Base-by-base conservation (phyloP, 2,113 vertebrate species). In the Meleagris gallopavo region DNA sequence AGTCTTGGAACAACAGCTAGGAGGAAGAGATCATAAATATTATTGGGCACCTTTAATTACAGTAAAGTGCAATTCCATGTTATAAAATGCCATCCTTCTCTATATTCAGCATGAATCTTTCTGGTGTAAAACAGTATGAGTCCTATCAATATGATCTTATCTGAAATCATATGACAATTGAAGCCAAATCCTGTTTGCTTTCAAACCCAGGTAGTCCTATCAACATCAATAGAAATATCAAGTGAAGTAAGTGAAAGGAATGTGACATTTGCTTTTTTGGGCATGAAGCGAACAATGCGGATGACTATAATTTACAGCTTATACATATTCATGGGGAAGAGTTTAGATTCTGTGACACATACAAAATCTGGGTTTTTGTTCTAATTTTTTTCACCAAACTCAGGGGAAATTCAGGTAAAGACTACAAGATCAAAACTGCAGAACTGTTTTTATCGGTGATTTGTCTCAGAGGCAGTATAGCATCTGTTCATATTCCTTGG, bases 31-130 rank as follows among this genome's bases (percentile, higher is more conserved):
- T 94, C 87, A 84, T 97, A 96, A 97, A 96, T 74, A 67, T 94
- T 95, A 91, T 61, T 97, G 95, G 93, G 75, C 89, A 88, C 86
- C 95, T 97, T 92, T 98, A 97, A 97, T 97, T 96, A 96, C 80
- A 94, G 83, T 91, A 86, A 97, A 95, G 89, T 92, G 72, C 91
- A 95, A 82, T 86, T 91, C 17, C 81, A 92, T 69, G 58, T 94
- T 96, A 76, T 88, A 79, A 75, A 87, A 64, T 67, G 24, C 55
- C 62, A 20, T 83, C 38, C 67, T 88, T 48, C n/a, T 86, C 71
- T 69, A 21, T 58, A 81, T 52, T 86, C 40, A 48, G 19, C 34
- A 20, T 7, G 9, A 75, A 4, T 32, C 40, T 67, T 86, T n/a
- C 19, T 61, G 22, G 38, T 78, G 2, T 72, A 64, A 43, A 70